Percentiles rank a stretch among this genome's conserved stretches.
Evolutionary conservation across 2,797 vertebrate species (phyloP).

Genomic region (Sebastes diploproa): DNA sequence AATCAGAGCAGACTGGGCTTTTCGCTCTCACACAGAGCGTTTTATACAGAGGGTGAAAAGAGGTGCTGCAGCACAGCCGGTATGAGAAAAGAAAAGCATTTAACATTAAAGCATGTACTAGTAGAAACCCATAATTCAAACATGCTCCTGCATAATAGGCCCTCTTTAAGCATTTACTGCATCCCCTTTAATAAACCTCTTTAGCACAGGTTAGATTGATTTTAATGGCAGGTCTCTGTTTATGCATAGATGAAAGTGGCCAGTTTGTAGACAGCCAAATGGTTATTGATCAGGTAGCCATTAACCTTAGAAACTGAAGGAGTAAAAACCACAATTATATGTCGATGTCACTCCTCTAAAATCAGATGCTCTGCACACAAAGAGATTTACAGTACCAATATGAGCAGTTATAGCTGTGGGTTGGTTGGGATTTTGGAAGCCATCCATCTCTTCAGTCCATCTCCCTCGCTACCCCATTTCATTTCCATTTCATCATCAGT

Average conservation of each 20-base stretch:
- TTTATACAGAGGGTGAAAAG: neutral
- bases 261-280: neutral
- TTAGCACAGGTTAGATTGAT: neutral
- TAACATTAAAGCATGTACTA: neutral
- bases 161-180: neutral
- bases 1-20: too few relatives aligned
- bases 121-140: neutral
- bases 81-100: neutral
- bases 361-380: neutral
- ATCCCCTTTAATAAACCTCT: neutral
- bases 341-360: neutral
- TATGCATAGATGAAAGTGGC: neutral
- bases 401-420: neutral
- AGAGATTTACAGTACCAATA: neutral
- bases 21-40: neutral
- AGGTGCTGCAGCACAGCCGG: neutral
- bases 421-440: neutral
- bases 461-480: neutral
- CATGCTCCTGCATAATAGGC: neutral
- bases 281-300: conserved; percentile 2
- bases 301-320: neutral
- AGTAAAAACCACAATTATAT: neutral
- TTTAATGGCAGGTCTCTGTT: neutral
- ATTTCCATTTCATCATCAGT: conserved; percentile 16
- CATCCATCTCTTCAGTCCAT: conserved; percentile 7